Evolutionary conservation across 2,113 vertebrate species (phyloP).

Genomic region (Spea bombifrons): DNA sequence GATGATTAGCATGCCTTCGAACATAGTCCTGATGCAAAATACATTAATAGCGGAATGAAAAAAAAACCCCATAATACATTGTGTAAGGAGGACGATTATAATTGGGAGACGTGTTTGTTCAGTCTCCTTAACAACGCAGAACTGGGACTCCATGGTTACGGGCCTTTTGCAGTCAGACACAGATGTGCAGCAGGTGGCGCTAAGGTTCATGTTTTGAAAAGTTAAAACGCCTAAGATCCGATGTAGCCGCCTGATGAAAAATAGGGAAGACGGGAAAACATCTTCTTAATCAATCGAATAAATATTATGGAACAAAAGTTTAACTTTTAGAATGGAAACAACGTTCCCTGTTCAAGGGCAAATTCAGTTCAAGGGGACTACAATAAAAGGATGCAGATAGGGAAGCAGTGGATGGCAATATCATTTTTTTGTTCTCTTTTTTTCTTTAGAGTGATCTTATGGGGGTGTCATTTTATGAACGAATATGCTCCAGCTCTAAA

Average conservation of each 20-base stretch:
- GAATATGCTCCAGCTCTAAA: too few species aligned
- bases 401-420: too few species aligned
- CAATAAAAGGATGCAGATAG: too few species aligned
- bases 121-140: constrained; percentile 44
- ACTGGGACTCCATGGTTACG: constrained; percentile 36
- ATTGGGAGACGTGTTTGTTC: constrained; percentile 39
- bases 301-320: constrained; percentile 33
- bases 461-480: too few species aligned
- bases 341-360: background rate
- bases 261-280: constrained; percentile 14
- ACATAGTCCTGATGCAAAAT: constrained; percentile 34
- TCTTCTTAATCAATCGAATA: constrained; percentile 23
- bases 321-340: background rate
- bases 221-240: background rate
- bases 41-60: constrained; percentile 29
- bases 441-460: too few species aligned
- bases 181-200: constrained; percentile 21
- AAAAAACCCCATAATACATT: constrained; percentile 17
- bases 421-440: too few species aligned
- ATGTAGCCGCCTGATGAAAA: background rate
- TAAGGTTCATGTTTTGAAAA: constrained; percentile 18
- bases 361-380: background rate
- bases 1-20: constrained; percentile 30
- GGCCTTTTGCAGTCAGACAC: background rate
- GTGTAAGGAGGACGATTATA: constrained; percentile 31